Evolutionary conservation across 2,797 vertebrate genomes (phyloP).

Genomic region (Pogoniulus pusillus): DNA sequence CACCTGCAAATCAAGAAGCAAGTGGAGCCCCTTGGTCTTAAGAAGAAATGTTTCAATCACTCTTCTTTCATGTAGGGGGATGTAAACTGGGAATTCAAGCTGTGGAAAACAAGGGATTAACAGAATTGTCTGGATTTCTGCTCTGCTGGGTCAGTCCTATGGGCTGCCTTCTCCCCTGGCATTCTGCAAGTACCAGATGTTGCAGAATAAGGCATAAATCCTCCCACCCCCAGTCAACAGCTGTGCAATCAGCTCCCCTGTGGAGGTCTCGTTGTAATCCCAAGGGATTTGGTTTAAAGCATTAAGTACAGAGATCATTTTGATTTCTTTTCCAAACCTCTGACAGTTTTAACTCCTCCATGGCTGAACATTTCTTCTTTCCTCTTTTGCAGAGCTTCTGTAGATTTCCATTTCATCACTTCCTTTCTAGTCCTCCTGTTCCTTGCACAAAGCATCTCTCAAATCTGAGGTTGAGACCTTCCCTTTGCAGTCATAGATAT

Average conservation of each 20-base stretch:
- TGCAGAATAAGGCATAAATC: neutral
- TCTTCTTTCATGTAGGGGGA: neutral
- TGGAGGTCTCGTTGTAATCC: neutral
- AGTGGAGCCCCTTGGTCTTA: neutral
- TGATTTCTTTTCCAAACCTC: neutral
- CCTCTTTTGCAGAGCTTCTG: no score
- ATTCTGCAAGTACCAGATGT: neutral
- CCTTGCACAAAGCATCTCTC: no score
- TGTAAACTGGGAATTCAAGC: neutral
- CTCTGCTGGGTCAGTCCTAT: neutral
- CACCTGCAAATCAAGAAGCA: no score
- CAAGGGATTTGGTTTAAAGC: slow-evolving; percentile 3
- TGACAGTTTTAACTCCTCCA: no score
- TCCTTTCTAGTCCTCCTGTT: no score
- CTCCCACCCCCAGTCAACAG: neutral
- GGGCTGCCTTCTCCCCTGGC: neutral
- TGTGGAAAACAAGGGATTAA: neutral
- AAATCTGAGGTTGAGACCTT: no score
- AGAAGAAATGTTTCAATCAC: neutral
- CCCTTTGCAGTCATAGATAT: no score
- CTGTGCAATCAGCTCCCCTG: neutral
- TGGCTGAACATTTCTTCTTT: neutral
- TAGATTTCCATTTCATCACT: no score
- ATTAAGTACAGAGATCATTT: neutral
- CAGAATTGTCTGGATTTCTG: neutral